Evolutionary conservation across 1,140 invertebrate species (phyloP).

Genomic region (Brachionus asplanchnoidis): DNA sequence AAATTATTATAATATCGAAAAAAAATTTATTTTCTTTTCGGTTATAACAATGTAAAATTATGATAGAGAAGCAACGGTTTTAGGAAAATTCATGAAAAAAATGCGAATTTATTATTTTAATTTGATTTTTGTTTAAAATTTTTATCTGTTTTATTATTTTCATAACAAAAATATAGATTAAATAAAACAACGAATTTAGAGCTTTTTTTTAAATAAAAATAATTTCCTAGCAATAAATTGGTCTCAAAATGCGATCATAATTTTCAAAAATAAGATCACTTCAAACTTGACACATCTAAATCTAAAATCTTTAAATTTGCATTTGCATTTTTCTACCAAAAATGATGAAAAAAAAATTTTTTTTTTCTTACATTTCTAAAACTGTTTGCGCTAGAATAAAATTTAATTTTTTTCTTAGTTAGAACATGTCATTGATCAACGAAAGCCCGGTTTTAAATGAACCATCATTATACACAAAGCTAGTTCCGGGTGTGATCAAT

Average conservation of each 20-base stretch:
- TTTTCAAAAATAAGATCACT: not conserved
- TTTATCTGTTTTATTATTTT: not conserved
- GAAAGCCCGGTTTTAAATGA: not conserved
- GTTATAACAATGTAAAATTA: not conserved
- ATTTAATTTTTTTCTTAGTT: not conserved
- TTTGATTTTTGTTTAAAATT: not conserved
- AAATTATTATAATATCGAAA: not conserved
- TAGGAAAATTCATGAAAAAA: not conserved
- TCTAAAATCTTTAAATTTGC: not conserved
- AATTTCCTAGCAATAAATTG: not conserved
- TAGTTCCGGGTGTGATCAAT: not conserved
- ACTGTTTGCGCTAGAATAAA: not conserved
- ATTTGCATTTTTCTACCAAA: not conserved
- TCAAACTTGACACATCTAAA: not conserved
- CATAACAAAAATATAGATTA: not conserved
- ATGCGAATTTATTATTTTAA: conserved; percentile 38
- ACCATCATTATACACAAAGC: not conserved
- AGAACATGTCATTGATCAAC: not conserved
- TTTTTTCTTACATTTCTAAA: not conserved
- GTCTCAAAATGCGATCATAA: not conserved
- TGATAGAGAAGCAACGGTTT: not conserved
- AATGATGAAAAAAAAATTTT: not conserved
- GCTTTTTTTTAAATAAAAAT: not conserved
- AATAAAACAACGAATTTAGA: not conserved
- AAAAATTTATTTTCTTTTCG: not conserved